Evolutionary conservation across 2,797 vertebrate genomes (phyloP).

Genomic region (Carapus acus): DNA sequence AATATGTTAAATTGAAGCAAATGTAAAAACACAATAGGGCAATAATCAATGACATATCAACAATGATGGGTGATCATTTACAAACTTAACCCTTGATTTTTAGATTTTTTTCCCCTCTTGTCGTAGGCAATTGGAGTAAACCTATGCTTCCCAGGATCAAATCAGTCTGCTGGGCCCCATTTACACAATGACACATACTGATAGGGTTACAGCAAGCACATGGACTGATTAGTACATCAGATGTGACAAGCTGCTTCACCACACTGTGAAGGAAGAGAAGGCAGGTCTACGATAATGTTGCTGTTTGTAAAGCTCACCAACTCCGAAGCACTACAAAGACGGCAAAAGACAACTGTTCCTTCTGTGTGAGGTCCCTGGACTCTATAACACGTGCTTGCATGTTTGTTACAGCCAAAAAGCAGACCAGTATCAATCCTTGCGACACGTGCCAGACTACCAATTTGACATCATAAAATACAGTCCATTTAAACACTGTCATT

Average conservation of each 20-base stretch:
- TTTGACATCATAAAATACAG: slow-evolving; percentile 12
- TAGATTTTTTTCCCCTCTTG: slow-evolving; percentile 29
- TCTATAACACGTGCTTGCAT: slow-evolving; percentile 40
- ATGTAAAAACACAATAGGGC: neutral
- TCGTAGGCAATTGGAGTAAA: slow-evolving; percentile 14
- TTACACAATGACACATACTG: slow-evolving; percentile 56
- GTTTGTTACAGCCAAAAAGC: slow-evolving; percentile 57
- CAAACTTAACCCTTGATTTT: slow-evolving; percentile 14
- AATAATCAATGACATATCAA: slow-evolving; percentile 4
- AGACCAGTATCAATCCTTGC: slow-evolving; percentile 54
- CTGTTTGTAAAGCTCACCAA: slow-evolving; percentile 58
- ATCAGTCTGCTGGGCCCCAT: slow-evolving; percentile 45
- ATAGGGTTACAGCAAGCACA: slow-evolving; percentile 68
- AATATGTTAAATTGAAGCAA: neutral
- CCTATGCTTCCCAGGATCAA: slow-evolving; percentile 26
- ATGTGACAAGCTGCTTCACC: slow-evolving; percentile 57
- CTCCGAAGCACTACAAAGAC: slow-evolving; percentile 57
- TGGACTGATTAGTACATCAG: slow-evolving; percentile 59
- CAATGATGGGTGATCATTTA: slow-evolving; percentile 7
- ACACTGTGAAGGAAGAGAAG: slow-evolving; percentile 37
- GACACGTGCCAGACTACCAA: slow-evolving; percentile 13
- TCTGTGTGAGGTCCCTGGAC: slow-evolving; percentile 60
- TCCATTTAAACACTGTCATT: slow-evolving; percentile 4
- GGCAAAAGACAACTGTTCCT: slow-evolving; percentile 33
- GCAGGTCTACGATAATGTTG: slow-evolving; percentile 64